Evolutionary conservation across 30 jellyfish, hydroid and myxozoan genomes (phyloP).

Genomic region (Turritopsis rubra): DNA sequence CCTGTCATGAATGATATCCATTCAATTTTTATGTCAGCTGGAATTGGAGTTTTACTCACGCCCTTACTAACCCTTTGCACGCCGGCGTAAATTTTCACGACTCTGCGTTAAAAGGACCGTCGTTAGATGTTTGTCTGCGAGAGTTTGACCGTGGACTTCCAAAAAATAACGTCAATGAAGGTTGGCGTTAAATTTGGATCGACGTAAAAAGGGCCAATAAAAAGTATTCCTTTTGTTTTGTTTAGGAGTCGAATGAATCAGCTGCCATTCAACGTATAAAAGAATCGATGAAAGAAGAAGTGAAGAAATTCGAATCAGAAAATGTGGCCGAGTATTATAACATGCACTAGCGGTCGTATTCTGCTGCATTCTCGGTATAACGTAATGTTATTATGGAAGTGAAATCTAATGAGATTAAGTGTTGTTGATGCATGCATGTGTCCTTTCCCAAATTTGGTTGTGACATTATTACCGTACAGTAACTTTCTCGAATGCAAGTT

Average conservation of each 20-base stretch:
- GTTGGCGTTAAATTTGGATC: neutral
- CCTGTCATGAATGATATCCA: too few relatives aligned
- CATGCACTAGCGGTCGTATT: conserved; percentile 21
- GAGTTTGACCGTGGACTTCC: too few relatives aligned
- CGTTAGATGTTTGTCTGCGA: too few relatives aligned
- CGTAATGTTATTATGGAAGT: neutral
- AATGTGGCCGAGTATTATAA: conserved; percentile 36
- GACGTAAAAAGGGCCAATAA: too few relatives aligned
- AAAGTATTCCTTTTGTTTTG: neutral
- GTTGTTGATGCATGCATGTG: neutral
- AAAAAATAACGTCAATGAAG: neutral
- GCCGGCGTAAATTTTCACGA: too few relatives aligned
- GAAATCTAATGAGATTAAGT: neutral
- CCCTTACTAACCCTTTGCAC: too few relatives aligned
- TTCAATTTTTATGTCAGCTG: too few relatives aligned
- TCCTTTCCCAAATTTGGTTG: neutral
- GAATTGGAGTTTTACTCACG: too few relatives aligned
- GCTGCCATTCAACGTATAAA: conserved; percentile 91
- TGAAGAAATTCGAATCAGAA: conserved; percentile 80
- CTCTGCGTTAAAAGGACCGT: too few relatives aligned
- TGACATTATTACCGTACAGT: neutral
- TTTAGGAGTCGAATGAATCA: conserved; percentile 74
- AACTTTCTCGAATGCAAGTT: neutral
- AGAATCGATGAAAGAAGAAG: conserved; percentile 97
- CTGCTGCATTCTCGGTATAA: too few relatives aligned